Conservation (phyloP, 1,140 invertebrate species). For the Leptopilina boulardi region DNA sequence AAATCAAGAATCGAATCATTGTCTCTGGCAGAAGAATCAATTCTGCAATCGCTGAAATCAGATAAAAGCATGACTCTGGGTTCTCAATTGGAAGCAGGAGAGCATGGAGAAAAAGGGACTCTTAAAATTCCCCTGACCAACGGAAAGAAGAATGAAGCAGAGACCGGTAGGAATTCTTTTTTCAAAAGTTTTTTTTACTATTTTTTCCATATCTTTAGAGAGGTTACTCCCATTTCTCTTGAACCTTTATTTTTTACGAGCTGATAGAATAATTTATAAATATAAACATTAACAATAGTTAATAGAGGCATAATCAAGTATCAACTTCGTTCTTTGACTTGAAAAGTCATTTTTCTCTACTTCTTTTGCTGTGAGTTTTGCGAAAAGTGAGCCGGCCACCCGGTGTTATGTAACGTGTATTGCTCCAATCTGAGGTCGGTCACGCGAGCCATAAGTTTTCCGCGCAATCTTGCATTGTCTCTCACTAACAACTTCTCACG, state of each 20-base stretch:
- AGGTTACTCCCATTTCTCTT: not conserved
- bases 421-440: slow-evolving; percentile 57
- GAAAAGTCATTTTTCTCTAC: not conserved
- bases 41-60: not conserved
- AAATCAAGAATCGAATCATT: not conserved
- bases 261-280: too few relatives aligned
- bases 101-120: slow-evolving; percentile 61
- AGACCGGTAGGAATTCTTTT: slow-evolving; percentile 54
- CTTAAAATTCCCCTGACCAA: slow-evolving; percentile 67
- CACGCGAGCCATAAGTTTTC: slow-evolving; percentile 45
- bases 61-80: slow-evolving; percentile 70
- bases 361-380: not conserved
- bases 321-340: not conserved
- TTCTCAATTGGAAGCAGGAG: slow-evolving; percentile 68
- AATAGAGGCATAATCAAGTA: too few relatives aligned
- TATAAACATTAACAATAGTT: too few relatives aligned
- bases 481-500: slow-evolving; percentile 10
- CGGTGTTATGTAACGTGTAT: slow-evolving; percentile 60
- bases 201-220: too few relatives aligned
- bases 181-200: not conserved
- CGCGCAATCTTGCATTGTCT: slow-evolving; percentile 64
- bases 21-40: not conserved
- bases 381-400: slow-evolving; percentile 27
- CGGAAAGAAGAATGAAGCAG: slow-evolving; percentile 56
- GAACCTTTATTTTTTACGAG: not conserved